Evolutionary conservation across 2,797 vertebrate genomes (phyloP), one percentile per base, ranked within the genome.

Genomic region (Coilia nasus): DNA sequence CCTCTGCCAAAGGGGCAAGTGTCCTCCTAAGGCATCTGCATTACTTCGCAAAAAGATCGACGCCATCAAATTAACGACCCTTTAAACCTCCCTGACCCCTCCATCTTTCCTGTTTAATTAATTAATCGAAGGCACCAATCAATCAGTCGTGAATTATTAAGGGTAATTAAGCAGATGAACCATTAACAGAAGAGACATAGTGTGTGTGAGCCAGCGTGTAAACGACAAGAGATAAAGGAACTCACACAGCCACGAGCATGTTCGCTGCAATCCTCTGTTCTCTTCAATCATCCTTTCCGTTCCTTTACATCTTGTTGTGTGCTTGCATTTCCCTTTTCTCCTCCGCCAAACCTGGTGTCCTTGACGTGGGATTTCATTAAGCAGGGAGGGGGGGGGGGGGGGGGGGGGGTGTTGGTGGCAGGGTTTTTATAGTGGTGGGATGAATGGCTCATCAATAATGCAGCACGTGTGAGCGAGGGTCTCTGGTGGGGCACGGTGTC

Each of bases 391-490:
- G 14, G 3, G 7, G 50, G 9, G 7, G 2, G 7, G 50, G 50
- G 50, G 50, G 50, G 50, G 50, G 50, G 50, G 19, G 31, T 0
- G 21, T 78, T 78, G 71, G 71, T 12, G 71, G 23, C 81, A 87
- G 41, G 71, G 28, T 88, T 90, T 89, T 46, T 82, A 89, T 84
- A 87, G 89, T 82, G 89, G 86, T 67, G 6, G 85, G 80, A 84
- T 88, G 88, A 91, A 92, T 41, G 75, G 83, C 81, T 85, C 54
- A 89, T 92, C 86, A 93, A 90, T 90, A 90, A 90, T 91, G 85
- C 87, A 90, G 82, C 85, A 87, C 81, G 86, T 89, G 82, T 89
- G 82, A 6, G 50, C 50, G 7, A 14, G 50, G 82, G 84, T 88
- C 87, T 88, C 67, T 44, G 14, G 15, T 71, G 85, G 85, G 35